These are phyloP conservation scores for Euwallacea similis DNA, from an alignment of 1,140 invertebrate species.

Conservation along the genomic window DNA sequence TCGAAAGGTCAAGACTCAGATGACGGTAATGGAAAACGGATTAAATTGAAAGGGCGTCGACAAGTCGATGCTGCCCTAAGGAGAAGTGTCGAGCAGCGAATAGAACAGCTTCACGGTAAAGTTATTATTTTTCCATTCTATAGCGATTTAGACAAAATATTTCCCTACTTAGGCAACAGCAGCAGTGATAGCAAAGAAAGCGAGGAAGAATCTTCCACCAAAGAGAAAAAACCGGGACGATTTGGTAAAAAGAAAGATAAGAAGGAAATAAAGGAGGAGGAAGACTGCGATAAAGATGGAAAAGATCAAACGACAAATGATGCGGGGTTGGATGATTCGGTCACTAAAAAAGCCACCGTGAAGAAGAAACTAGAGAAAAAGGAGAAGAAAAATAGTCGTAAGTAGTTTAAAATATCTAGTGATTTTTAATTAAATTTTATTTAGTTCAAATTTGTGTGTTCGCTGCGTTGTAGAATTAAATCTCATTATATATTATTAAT, in stretches of 20 bases:
- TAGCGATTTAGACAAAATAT: not conserved
- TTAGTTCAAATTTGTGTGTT: too few relatives aligned
- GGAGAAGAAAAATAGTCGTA: conserved; percentile 33
- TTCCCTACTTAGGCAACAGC: not conserved
- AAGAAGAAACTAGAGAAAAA: not conserved
- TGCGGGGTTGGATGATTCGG: conserved; percentile 13
- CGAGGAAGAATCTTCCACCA: conserved; percentile 9
- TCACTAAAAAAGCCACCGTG: conserved; percentile 4
- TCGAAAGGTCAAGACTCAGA: conserved; percentile 45
- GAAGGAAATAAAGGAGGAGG: not conserved
- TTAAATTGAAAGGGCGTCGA: conserved; percentile 52
- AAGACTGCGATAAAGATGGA: not conserved
- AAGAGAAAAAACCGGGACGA: conserved; percentile 15
- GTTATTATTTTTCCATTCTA: not conserved
- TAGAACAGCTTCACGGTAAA: conserved; percentile 54
- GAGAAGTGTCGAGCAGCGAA: conserved; percentile 62
- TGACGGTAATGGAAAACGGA: conserved; percentile 55
- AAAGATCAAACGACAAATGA: conserved; percentile 7
- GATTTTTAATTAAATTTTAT: not conserved
- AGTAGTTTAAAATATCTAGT: conserved; percentile 8
- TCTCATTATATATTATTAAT: not conserved
- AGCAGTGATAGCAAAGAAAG: conserved; percentile 36
- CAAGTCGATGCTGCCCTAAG: conserved; percentile 57
- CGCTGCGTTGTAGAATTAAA: too few relatives aligned
- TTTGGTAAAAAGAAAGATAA: conserved; percentile 23